A percentile compares a stretch with the other conserved stretches of the same genome.
These are phyloP conservation scores for Phasianus colchicus DNA, from an alignment of 2,113 vertebrate genomes.

Conservation along the genomic window DNA sequence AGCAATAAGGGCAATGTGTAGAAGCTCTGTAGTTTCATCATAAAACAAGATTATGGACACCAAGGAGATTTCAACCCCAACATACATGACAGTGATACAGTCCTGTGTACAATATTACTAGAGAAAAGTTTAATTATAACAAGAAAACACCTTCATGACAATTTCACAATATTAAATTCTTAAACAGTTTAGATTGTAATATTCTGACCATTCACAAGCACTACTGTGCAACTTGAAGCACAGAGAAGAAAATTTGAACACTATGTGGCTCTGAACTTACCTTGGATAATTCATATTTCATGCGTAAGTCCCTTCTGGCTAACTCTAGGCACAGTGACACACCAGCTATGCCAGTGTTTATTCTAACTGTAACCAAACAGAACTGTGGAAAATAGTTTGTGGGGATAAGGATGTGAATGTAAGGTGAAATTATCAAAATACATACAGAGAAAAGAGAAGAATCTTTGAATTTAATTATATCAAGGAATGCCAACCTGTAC, in stretches of 20 bases:
- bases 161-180: not conserved
- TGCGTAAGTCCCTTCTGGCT: not conserved
- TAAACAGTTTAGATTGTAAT: not conserved
- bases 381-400: not conserved
- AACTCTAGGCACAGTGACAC: not conserved
- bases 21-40: no score
- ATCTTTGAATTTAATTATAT: not conserved
- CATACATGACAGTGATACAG: not conserved
- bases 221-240: not conserved
- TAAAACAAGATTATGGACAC: not conserved
- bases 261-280: not conserved
- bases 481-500: not conserved
- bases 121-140: not conserved
- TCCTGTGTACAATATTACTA: not conserved
- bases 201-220: not conserved
- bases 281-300: not conserved
- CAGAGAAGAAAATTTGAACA: not conserved
- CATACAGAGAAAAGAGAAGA: not conserved
- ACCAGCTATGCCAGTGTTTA: not conserved
- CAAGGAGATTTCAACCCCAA: not conserved
- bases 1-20: not conserved
- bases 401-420: not conserved
- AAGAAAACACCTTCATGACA: not conserved
- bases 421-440: not conserved
- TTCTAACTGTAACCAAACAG: not conserved